Evolutionary conservation across 2,797 vertebrate genomes (phyloP), one percentile per base, ranked within the genome.

Genomic region (Clarias laeviceps): DNA sequence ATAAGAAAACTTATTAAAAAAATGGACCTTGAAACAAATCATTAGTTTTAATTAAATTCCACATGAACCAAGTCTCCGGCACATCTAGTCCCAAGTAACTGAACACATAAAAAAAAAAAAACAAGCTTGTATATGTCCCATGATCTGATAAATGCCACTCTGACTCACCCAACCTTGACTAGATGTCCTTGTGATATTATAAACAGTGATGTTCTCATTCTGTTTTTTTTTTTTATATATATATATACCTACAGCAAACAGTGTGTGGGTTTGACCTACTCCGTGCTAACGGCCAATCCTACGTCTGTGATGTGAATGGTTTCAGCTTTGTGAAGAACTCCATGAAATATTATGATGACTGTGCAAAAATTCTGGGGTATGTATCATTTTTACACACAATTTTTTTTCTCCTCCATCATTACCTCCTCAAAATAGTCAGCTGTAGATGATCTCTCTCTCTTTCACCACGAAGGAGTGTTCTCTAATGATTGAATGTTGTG

Each of bases 261-360:
- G 97, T 97, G 88, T 97, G 97, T 91, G 97, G 97, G 84, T 97
- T 97, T 91, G 97, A 97, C 92, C 93, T 97, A 69, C 93, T 97
- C 29, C 96, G 96, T 87, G 97, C 97, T 89, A 97, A 95, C 85
- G 97, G 97, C 81, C 97, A 97, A 83, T 97, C 96, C 12, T 97
- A 97, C 77, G 97, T 97, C 76, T 97, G 97, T 89, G 97, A 97
- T 74, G 97, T 97, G 80, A 97, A 97, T 84, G 97, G 97, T 86
- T 97, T 97, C 93, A 97, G 97, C 93, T 97, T 97, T 88, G 97
- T 97, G 91, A 97, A 97, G 93, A 97, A 97, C 90, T 97, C 97
- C 82, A 97, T 97, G 97, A 97, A 97, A 90, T 97, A 97, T 91
- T 97, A 97, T 87, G 96, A 97, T 86, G 97, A 97, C 90, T 97